Conservation (phyloP, 2,797 vertebrate species). For the Pseudotriccus pelzelni region DNA sequence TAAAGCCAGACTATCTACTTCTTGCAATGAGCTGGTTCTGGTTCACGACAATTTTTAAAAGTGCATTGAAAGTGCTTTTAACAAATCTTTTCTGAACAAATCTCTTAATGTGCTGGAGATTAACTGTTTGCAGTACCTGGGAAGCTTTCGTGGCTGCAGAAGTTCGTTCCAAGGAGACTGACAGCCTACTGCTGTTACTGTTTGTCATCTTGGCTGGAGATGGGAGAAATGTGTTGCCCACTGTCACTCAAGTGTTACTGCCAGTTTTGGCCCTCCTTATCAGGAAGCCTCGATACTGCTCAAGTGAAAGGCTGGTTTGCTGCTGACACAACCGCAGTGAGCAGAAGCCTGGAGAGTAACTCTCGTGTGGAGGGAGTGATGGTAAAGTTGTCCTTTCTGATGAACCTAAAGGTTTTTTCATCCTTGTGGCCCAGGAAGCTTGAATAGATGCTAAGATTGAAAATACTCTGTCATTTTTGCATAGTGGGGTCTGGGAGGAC, state of each 20-base stretch:
- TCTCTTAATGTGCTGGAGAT: neutral
- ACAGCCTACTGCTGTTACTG: neutral
- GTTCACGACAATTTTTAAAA: neutral
- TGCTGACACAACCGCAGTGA: neutral
- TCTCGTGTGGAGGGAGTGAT: neutral
- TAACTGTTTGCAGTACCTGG: neutral
- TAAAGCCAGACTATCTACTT: neutral
- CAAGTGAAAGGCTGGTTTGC: neutral
- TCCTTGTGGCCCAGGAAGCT: neutral
- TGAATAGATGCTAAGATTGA: neutral
- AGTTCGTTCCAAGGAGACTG: neutral
- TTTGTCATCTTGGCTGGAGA: neutral
- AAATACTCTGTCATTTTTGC: neutral
- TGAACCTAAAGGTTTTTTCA: neutral
- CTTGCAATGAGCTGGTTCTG: neutral
- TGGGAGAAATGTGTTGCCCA: neutral
- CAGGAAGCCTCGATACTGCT: accelerated
- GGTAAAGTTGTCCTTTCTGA: neutral
- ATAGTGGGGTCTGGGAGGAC: neutral
- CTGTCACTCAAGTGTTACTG: neutral
- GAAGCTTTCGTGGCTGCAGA: neutral
- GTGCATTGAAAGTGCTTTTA: neutral
- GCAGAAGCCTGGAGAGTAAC: neutral
- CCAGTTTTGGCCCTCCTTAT: neutral
- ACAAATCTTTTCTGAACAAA: neutral